Evolutionary conservation across 1,140 invertebrate genomes (phyloP).

Genomic region (Armadillidium nasatum): DNA sequence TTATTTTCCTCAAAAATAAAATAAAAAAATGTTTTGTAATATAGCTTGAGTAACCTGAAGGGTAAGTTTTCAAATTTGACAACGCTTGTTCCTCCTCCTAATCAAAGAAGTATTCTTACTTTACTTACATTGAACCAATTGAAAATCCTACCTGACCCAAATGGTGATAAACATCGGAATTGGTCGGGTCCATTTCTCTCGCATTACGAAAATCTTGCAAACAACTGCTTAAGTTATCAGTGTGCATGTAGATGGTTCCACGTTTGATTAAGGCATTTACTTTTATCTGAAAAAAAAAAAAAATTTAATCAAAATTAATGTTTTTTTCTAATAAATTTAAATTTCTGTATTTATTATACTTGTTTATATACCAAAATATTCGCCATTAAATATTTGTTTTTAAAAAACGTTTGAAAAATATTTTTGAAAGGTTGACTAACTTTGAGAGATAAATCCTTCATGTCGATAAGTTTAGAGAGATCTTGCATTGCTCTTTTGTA

Average conservation of each 20-base stretch:
- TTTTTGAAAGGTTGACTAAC: slow-evolving; percentile 46
- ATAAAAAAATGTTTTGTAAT: no score
- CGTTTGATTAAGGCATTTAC: slow-evolving; percentile 87
- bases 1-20: no score
- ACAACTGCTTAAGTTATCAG: slow-evolving; percentile 66
- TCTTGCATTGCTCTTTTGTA: slow-evolving; percentile 66
- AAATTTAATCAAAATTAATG: no score
- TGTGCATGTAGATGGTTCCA: slow-evolving; percentile 74
- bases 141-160: slow-evolving; percentile 60
- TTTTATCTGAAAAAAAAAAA: slow-evolving; percentile 56
- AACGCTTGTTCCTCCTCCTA: neutral
- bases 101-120: slow-evolving; percentile 3
- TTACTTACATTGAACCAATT: neutral
- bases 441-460: slow-evolving; percentile 56
- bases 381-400: no score
- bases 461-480: slow-evolving; percentile 61
- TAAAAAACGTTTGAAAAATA: no score
- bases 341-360: no score
- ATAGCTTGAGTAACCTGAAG: no score
- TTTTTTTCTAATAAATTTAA: no score
- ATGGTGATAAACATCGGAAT: slow-evolving; percentile 79
- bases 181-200: slow-evolving; percentile 66
- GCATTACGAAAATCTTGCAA: slow-evolving; percentile 72
- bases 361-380: no score
- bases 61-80: neutral